Evolutionary conservation across 2,888 invertebrate species (phyloP), one percentile per base, ranked within the genome.

Genomic region (Drosophila paracracens): DNA sequence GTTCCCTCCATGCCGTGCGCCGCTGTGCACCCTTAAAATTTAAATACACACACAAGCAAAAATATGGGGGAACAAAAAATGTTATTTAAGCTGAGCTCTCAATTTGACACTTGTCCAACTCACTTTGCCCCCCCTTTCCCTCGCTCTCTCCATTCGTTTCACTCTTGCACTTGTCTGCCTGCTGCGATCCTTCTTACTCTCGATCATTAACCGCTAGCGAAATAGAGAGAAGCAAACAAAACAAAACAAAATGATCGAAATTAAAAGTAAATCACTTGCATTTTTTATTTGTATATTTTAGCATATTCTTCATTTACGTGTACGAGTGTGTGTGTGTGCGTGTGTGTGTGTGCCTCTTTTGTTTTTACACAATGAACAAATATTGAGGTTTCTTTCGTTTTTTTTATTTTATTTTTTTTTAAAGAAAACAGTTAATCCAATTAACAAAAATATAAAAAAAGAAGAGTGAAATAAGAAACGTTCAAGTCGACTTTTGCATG

Each of bases 391-490:
- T 83, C 80, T 79, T 85, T 57, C 52, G 38, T 69, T 70, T 25
- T 40, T 27, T 40, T 71, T 38, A 56, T 74, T 71, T 71, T n/a
- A n/a, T 74, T 65, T 73, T 75, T 57, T 75, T 73, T 71, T 72
- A 56, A 73, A 74, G 68, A 83, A 79, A 70, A 77, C 90, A 60
- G 81, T 77, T 85, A 85, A 85, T 85, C 85, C 85, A 85, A 85
- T 85, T 85, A 85, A 89, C 81, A 85, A 81, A 89, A 88, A 73
- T 65, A 66, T 54, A 78, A 70, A 69, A 62, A 54, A 54, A n/a
- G 13, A 54, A n/a, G 13, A n/a, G 60, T 46, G 53, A 54, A 53
- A 38, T 31, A 29, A 51, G 6, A 46, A 25, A 27, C 21, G 7
- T 33, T n/a, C 11, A 52, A 48, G 48, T 46, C 81, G 81, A 74